Base-by-base conservation (phyloP, 2,888 invertebrate genomes). In the Labia minor region DNA sequence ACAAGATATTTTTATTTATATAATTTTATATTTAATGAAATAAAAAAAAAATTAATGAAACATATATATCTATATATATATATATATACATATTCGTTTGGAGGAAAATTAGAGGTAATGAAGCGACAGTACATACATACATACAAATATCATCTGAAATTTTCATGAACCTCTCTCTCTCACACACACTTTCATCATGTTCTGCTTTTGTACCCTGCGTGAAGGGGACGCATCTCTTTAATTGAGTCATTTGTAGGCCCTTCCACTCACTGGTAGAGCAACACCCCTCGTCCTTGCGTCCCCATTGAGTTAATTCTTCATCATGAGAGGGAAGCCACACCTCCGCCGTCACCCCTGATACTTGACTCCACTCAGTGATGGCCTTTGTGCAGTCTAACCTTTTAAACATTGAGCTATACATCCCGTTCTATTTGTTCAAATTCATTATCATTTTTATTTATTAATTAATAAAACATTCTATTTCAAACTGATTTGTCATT, bases 211-310 rank as follows among this genome's bases (percentile, higher is more conserved):
- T 49, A 14, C 49, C 16, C 49, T 49, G 4, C 8, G 49, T 49
- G 49, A 49, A 4, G 49, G 49, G 49, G 49, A 49, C 14, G 49
- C 49, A 49, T 49, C 49, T 49, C 3, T 49, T 49, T 49, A 49
- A 49, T 49, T 49, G 49, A 49, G 49, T 49, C 49, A 49, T 49
- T 49, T 49, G 49, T 49, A 49, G 49, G n/a, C 49, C 49, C 16
- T 49, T 49, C 49, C n/a, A 3, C 16, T n/a, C n/a, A n/a, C n/a
- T n/a, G n/a, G n/a, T 14, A 26, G 26, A 8, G 26, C 26, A 26
- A 26, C 49, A 49, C n/a, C 49, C 49, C 49, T 16, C 49, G 14
- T 14, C 49, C 14, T n/a, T n/a, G n/a, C n/a, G n/a, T 11, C 49
- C 16, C 49, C 14, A 49, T 49, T 49, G 49, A 49, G 49, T 49